Base-by-base conservation (phyloP, 2,888 invertebrate species). In the Itoplectis maculator region DNA sequence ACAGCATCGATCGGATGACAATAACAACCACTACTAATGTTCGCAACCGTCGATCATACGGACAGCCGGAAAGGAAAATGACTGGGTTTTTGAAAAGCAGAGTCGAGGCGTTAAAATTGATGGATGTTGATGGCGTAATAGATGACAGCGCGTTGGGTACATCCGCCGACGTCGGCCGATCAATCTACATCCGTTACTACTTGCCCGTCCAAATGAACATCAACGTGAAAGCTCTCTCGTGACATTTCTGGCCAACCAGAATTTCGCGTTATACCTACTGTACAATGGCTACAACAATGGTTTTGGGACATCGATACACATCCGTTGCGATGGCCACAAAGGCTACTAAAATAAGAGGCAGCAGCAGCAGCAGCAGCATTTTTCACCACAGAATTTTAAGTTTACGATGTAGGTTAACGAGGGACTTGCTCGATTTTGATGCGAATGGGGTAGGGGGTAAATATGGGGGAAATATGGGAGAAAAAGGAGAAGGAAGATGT, bases 151-250 rank as follows among this genome's bases (percentile, higher is more conserved):
- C 49, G 56, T 40, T n/a, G n/a, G 51, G 61, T 72, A 54, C 61
- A 51, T n/a, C 49, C 40, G 18, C 40, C 29, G n/a, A n/a, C n/a
- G n/a, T n/a, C n/a, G n/a, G n/a, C n/a, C 75, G 76, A 76, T 82
- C 82, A 72, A 82, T 82, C 75, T 49, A 79, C 79, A 76, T 79
- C 76, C 79, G 75, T 82, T 79, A 82, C 72, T 72, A 61, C 68
- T 75, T 56, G 23, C 47, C 42, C 66, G 72, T 72, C 66, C 65
- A 61, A 72, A 82, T 76, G 61, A 74, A 82, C 69, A 59, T 63
- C 68, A 72, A 68, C 66, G 72, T 29, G 72, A 73, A 68, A 79
- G 59, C 68, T 54, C 68, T 54, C 23, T 54, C 79, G 66, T 54
- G 72, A 79, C 66, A 68, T 82, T 79, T 37, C 47, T 37, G 45